Conservation (phyloP, 2,888 invertebrate genomes). For the Drosophila melanosoma region DNA sequence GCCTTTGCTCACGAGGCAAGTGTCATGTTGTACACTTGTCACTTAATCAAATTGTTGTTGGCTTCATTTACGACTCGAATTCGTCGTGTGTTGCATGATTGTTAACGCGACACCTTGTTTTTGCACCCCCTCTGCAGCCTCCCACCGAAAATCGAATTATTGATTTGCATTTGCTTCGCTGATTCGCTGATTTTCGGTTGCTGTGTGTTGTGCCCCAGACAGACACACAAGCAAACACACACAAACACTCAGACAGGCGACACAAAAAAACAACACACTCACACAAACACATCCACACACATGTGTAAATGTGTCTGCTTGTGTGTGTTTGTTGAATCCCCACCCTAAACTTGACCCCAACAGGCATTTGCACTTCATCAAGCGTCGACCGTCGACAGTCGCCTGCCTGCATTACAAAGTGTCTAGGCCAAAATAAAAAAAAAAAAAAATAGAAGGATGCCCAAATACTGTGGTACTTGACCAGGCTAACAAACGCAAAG, state of each 20-base stretch:
- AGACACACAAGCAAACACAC: constrained; percentile 45
- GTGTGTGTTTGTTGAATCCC: constrained; percentile 30
- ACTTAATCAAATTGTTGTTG: constrained; percentile 57
- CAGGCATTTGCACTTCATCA: constrained; percentile 76
- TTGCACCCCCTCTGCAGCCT: neutral
- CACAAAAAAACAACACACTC: constrained; percentile 2
- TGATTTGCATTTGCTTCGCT: constrained; percentile 67
- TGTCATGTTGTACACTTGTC: constrained; percentile 63
- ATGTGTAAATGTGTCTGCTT: constrained; percentile 7
- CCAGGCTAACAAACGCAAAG: constrained; percentile 33
- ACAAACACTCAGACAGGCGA: constrained; percentile 14
- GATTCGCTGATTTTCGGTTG: constrained; percentile 52
- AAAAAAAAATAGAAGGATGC: constrained; percentile 24
- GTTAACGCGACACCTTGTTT: constrained; percentile 22
- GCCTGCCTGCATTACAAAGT: constrained; percentile 47
- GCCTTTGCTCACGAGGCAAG: constrained; percentile 38
- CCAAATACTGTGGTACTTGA: constrained; percentile 46
- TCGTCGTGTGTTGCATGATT: constrained; percentile 17
- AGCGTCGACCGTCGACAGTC: constrained; percentile 44
- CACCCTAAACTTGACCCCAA: constrained; percentile 75
- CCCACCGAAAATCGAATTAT: constrained; percentile 63
- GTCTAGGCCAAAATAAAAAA: constrained; percentile 43
- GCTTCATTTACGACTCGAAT: constrained; percentile 21
- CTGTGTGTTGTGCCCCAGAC: constrained; percentile 50
- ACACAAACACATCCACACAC: neutral